A percentile compares a stretch with the other conserved stretches of the same genome.
phyloP scores from a whole-genome alignment of 2,113 vertebrate genomes.

The Hyla sarda region DNA sequence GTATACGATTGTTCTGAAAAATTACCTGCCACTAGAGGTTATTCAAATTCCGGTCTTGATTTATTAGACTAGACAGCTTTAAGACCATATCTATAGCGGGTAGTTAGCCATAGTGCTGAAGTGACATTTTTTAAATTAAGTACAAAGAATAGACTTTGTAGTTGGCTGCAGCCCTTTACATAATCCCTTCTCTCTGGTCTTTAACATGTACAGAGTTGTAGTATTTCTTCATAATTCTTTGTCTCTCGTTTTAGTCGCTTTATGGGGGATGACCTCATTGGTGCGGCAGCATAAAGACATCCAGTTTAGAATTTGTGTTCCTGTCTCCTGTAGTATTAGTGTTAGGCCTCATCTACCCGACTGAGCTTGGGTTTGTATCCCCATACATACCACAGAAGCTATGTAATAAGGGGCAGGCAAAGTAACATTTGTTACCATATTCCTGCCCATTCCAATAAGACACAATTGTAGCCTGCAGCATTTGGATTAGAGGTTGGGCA shows the following conservation, averaged over 20 bases:
- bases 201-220: background rate
- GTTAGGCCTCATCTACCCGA: background rate
- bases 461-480: too few species aligned
- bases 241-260: background rate
- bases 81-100: slow-evolving; percentile 73
- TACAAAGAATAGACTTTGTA: slow-evolving; percentile 70
- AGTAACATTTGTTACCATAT: too few species aligned
- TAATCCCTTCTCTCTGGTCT: slow-evolving; percentile 23
- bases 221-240: slow-evolving; percentile 3
- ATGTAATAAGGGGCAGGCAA: background rate
- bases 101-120: slow-evolving; percentile 78
- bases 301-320: background rate
- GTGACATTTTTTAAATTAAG: slow-evolving; percentile 74
- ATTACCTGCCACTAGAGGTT: slow-evolving; percentile 78
- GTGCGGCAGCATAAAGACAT: background rate
- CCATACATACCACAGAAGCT: background rate
- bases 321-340: background rate
- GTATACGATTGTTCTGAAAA: slow-evolving; percentile 74
- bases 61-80: slow-evolving; percentile 79
- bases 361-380: background rate
- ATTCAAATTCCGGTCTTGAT: slow-evolving; percentile 78
- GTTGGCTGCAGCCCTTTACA: slow-evolving; percentile 73
- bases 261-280: slow-evolving; percentile 20
- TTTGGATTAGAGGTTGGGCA: background rate
- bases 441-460: too few species aligned